phyloP scores from a whole-genome alignment of 92 coral and sea anemone species.

The Montipora capitata region DNA sequence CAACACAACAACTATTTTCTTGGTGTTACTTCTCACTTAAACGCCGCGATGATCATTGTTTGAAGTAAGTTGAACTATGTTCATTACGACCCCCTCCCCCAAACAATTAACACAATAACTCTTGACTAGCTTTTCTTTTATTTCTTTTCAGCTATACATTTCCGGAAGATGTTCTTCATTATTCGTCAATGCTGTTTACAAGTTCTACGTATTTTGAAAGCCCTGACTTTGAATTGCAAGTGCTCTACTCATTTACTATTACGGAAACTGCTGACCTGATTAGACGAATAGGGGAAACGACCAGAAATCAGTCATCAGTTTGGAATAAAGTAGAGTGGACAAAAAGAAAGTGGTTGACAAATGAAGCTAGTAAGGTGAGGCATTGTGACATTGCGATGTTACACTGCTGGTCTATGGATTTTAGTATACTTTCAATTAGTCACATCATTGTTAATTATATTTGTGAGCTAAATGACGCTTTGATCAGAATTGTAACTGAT shows the following conservation, averaged over 20 bases:
- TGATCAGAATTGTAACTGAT: too few relatives aligned
- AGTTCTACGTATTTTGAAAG: conserved; percentile 85
- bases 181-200: conserved; percentile 86
- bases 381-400: neutral
- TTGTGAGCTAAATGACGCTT: too few relatives aligned
- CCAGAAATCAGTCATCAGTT: conserved; percentile 81
- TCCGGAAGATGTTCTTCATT: conserved; percentile 64
- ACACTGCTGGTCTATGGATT: too few relatives aligned
- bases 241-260: conserved; percentile 78
- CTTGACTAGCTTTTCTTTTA: neutral
- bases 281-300: conserved; percentile 82
- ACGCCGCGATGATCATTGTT: too few relatives aligned
- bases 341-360: conserved; percentile 91
- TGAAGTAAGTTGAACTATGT: too few relatives aligned
- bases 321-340: conserved; percentile 93
- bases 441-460: too few relatives aligned
- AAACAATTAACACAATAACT: neutral
- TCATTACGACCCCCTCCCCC: too few relatives aligned
- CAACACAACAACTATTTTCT: too few relatives aligned
- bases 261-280: conserved; percentile 87
- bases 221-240: conserved; percentile 80
- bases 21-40: too few relatives aligned
- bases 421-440: too few relatives aligned
- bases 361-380: conserved; percentile 89
- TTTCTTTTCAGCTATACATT: conserved; percentile 58